Percentiles rank a stretch among this genome's conserved stretches.
phyloP scores from a whole-genome alignment of 2,888 invertebrate genomes.

The Prosopocoilus inquinatus region DNA sequence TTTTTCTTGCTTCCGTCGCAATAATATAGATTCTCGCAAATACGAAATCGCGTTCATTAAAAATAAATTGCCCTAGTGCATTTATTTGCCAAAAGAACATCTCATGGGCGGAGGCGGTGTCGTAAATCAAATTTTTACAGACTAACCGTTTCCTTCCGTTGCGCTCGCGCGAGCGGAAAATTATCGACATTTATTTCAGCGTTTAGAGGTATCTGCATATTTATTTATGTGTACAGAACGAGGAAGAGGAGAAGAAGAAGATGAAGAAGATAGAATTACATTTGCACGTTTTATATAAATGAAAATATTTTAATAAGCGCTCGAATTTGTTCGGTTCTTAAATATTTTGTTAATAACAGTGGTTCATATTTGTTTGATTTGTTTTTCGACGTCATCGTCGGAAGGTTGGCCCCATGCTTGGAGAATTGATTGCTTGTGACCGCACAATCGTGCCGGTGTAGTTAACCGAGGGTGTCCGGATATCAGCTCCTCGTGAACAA shows the following conservation, averaged over 20 bases:
- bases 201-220: slow-evolving; percentile 16
- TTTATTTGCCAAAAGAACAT: slow-evolving; percentile 6
- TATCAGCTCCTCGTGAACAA: slow-evolving; percentile 41
- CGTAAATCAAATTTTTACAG: slow-evolving; percentile 30
- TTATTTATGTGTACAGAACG: no score
- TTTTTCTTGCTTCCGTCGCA: no score
- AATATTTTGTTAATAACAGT: no score
- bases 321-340: no score
- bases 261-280: no score
- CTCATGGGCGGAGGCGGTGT: slow-evolving; percentile 15
- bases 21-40: no score
- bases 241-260: no score
- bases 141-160: slow-evolving; percentile 30
- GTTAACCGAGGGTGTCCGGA: slow-evolving; percentile 40
- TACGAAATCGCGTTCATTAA: no score
- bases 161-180: slow-evolving; percentile 29
- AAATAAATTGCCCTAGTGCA: background rate
- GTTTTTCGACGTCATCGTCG: no score
- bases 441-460: slow-evolving; percentile 45
- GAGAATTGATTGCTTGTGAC: slow-evolving; percentile 46
- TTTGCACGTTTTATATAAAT: no score
- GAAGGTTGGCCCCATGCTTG: slow-evolving; percentile 21
- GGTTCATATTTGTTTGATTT: no score
- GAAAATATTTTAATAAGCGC: no score
- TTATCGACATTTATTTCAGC: slow-evolving; percentile 32